These are phyloP conservation scores for Aegypius monachus DNA, from an alignment of 2,113 vertebrate genomes.

Conservation along the genomic window DNA sequence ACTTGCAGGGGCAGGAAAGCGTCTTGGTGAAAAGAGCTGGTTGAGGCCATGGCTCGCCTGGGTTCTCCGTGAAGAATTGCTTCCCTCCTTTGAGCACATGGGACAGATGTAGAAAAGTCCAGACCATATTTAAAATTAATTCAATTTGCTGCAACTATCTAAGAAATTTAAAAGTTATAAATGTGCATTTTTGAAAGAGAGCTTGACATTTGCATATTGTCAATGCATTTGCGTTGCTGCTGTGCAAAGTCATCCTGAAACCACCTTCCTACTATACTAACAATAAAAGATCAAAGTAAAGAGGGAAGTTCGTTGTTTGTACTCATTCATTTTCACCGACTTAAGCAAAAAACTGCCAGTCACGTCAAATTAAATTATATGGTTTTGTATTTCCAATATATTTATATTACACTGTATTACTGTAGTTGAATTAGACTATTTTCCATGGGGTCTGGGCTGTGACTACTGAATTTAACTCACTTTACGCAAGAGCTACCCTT, in stretches of 20 bases:
- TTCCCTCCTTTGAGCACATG: fast-evolving
- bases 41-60: neutral
- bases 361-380: conserved; percentile 44
- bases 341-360: conserved; percentile 39
- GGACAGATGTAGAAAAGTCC: neutral
- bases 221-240: neutral
- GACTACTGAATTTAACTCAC: conserved; percentile 33
- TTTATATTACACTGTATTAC: conserved; percentile 31
- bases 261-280: neutral
- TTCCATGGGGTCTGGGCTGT: conserved; percentile 38
- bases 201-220: neutral
- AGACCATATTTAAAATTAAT: neutral
- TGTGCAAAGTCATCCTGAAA: neutral
- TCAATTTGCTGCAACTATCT: neutral
- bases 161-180: neutral
- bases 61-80: neutral
- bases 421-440: conserved; percentile 47
- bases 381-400: conserved; percentile 57
- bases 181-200: neutral
- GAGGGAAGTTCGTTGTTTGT: neutral
- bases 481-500: conserved; percentile 39
- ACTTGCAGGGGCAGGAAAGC: neutral
- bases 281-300: neutral
- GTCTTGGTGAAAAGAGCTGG: neutral
- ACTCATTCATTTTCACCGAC: neutral